A percentile compares a stretch with the other conserved stretches of the same genome.
phyloP scores from a whole-genome alignment of 1,140 invertebrate species.

The Megalonaias nervosa region DNA sequence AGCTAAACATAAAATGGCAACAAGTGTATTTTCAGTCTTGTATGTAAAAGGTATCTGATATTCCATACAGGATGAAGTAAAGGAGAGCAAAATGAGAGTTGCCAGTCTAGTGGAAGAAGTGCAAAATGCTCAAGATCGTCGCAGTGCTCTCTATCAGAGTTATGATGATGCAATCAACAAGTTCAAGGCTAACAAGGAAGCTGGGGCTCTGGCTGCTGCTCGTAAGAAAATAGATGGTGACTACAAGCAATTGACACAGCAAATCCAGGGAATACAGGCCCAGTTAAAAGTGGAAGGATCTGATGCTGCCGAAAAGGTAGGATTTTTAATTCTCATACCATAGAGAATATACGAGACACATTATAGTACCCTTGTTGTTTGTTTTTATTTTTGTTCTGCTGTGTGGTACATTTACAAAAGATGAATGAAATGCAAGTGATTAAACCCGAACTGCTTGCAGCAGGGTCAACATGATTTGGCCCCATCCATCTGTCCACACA shows the following conservation, averaged over 20 bases:
- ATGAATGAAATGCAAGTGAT: not conserved
- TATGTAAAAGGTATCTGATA: not conserved
- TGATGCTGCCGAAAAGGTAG: conserved; percentile 77
- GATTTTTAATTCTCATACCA: not conserved
- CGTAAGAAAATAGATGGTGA: conserved; percentile 78
- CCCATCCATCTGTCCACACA: no score
- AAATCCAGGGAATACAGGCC: conserved; percentile 75
- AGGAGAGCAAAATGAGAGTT: conserved; percentile 75
- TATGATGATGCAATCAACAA: conserved; percentile 79
- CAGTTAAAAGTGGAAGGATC: conserved; percentile 79
- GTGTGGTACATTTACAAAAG: not conserved
- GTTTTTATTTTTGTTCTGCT: not conserved
- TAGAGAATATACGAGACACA: not conserved
- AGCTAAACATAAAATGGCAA: no score
- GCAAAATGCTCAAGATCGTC: conserved; percentile 77
- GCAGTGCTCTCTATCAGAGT: conserved; percentile 77
- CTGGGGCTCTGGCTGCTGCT: conserved; percentile 71
- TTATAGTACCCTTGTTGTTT: not conserved
- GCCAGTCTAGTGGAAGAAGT: conserved; percentile 74
- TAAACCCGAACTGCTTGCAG: no score
- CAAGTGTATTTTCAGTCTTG: no score
- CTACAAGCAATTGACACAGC: conserved; percentile 77
- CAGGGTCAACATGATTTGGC: no score
- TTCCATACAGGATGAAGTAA: conserved; percentile 74
- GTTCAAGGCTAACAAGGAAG: conserved; percentile 79